These are phyloP conservation scores for Vulpes vulpes DNA, from an alignment of 2,113 vertebrate genomes.

Conservation along the genomic window DNA sequence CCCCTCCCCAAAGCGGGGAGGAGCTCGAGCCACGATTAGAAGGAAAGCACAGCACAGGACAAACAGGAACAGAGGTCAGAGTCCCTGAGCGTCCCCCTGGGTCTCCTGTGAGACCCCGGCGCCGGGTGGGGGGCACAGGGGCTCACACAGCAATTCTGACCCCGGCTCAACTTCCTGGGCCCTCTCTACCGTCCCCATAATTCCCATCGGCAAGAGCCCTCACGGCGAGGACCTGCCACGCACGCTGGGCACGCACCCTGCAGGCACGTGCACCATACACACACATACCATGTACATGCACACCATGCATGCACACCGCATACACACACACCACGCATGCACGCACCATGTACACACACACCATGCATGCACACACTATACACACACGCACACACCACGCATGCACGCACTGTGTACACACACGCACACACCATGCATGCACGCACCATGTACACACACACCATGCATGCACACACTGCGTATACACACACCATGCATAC, in stretches of 20 bases:
- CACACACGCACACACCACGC: too few relatives aligned
- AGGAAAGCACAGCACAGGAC: not conserved
- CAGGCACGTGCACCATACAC: too few relatives aligned
- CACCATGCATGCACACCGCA: fast-evolving
- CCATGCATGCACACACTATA: too few relatives aligned
- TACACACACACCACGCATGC: not conserved
- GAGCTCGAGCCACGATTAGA: fast-evolving
- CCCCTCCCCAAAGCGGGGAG: not conserved
- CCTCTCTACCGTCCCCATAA: not conserved
- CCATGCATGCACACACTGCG: too few relatives aligned
- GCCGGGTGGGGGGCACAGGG: not conserved
- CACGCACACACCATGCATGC: too few relatives aligned
- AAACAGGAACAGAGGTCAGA: fast-evolving
- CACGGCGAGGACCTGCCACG: fast-evolving
- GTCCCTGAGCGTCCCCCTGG: not conserved
- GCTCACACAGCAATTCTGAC: not conserved
- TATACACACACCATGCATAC: not conserved
- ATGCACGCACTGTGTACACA: too few relatives aligned
- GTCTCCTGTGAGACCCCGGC: not conserved
- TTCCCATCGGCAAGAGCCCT: not conserved
- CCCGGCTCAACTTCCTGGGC: too few relatives aligned
- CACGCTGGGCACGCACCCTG: too few relatives aligned
- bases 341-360: too few relatives aligned
- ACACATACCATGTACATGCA: too few relatives aligned
- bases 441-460: too few relatives aligned